Evolutionary conservation across 2,113 vertebrate genomes (phyloP).

Genomic region (Calcarius ornatus): DNA sequence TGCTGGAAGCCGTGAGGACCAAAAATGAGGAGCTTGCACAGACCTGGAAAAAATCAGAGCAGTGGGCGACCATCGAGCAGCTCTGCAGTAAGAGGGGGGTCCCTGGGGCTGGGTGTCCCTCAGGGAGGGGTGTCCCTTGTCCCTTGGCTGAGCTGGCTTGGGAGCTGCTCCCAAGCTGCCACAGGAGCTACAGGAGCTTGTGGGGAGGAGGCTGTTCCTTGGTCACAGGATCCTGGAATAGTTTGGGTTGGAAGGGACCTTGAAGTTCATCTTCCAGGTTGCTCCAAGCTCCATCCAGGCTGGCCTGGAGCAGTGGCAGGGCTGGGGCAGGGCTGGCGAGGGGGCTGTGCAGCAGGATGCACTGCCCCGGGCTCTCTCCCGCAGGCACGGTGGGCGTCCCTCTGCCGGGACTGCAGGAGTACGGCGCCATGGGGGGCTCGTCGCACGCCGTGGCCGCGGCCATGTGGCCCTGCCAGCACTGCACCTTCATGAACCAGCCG

Average conservation of each 20-base stretch:
- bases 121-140: background rate
- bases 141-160: background rate
- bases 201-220: background rate
- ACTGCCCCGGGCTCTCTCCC: background rate
- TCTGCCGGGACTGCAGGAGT: slow-evolving; percentile 85
- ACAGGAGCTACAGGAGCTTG: fast-evolving
- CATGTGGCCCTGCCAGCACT: slow-evolving; percentile 97
- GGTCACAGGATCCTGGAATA: background rate
- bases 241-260: background rate
- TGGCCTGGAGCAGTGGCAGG: background rate
- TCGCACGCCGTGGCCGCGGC: slow-evolving; percentile 74
- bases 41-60: slow-evolving; percentile 97
- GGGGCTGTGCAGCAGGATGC: background rate
- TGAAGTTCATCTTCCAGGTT: background rate
- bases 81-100: slow-evolving; percentile 86
- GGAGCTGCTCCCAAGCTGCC: background rate
- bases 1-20: slow-evolving; percentile 92
- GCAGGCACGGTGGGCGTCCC: slow-evolving; percentile 91
- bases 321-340: background rate
- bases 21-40: slow-evolving; percentile 92
- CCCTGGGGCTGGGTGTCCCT: background rate
- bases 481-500: slow-evolving; percentile 98
- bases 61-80: slow-evolving; percentile 98
- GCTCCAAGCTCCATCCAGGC: background rate
- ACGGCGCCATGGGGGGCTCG: slow-evolving; percentile 82